These are phyloP conservation scores for Scaptomyza parva DNA, from an alignment of 2,888 invertebrate species.

Conservation along the genomic window DNA sequence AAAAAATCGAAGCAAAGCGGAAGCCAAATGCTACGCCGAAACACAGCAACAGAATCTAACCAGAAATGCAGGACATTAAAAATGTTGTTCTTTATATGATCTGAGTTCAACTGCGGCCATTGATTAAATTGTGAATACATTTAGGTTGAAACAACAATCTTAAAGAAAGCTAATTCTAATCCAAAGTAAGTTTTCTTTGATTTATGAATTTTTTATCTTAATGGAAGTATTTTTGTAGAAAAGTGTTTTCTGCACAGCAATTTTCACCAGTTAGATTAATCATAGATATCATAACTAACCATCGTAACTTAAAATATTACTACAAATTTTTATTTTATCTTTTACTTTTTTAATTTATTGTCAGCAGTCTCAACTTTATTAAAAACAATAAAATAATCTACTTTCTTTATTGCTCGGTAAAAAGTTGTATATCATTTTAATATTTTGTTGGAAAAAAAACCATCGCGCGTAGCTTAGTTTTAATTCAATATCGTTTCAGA, in stretches of 20 bases:
- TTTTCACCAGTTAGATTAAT: neutral
- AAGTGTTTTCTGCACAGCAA: no score
- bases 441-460: slow-evolving; percentile 37
- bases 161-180: neutral
- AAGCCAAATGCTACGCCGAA: slow-evolving; percentile 12
- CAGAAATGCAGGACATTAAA: slow-evolving; percentile 8
- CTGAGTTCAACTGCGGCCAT: neutral
- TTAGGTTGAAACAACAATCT: neutral
- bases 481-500: slow-evolving; percentile 38
- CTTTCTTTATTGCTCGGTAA: slow-evolving; percentile 16
- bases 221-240: neutral
- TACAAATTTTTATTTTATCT: neutral
- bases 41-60: slow-evolving; percentile 16
- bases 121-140: neutral
- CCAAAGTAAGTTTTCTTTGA: neutral
- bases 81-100: neutral
- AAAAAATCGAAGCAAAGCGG: slow-evolving; percentile 44
- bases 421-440: slow-evolving; percentile 37
- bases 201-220: neutral
- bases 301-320: neutral
- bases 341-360: neutral
- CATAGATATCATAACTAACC: no score
- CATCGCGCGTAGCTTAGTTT: slow-evolving; percentile 24
- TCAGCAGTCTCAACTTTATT: slow-evolving; percentile 1
- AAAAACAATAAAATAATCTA: neutral